Base-by-base conservation (phyloP, 2,113 vertebrate genomes). In the Xiphias gladius region DNA sequence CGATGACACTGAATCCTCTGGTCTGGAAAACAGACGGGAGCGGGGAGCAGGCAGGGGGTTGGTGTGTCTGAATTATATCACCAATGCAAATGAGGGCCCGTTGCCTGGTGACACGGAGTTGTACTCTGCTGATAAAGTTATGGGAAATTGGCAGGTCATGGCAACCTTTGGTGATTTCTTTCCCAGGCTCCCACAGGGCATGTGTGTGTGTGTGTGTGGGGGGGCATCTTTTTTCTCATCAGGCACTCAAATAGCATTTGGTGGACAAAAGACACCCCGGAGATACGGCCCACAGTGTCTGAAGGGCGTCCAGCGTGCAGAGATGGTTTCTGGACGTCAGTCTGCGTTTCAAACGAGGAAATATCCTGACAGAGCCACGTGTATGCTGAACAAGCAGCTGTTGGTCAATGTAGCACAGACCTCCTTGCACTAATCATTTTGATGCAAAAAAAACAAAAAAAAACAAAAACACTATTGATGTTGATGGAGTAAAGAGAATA, bases 291-390 rank as follows among this genome's bases (percentile, higher is more conserved):
- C 66, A 65, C 69, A 48, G 69, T 17, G 84, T 88, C 32, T 91
- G 80, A 92, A 88, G 83, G 65, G 67, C 66, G 58, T 90, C 89
- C 89, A 91, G 76, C 72, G 5, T 0, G 54, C 74, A 72, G 80
- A 66, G 87, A 91, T 90, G 89, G 78, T 82, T 93, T 83, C 87
- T 82, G 67, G 84, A 86, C 77, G 86, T 88, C 63, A 71, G 41
- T 89, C 86, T 77, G 88, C 57, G 24, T 85, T 85, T 86, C 43
- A 55, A 79, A 59, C 84, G 87, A 85, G 76, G 69, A 79, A 73
- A 46, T 32, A 62, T 73, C 66, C 73, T 43, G 76, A 70, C 28
- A 43, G 73, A 80, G 82, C 26, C 55, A 12, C 39, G 64, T 16
- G 57, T 39, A 2, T 17, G 6, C 26, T 35, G 10, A 78, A 30